These are phyloP conservation scores for Saturnia pavonia DNA, from an alignment of 2,888 invertebrate species.

Conservation along the genomic window DNA sequence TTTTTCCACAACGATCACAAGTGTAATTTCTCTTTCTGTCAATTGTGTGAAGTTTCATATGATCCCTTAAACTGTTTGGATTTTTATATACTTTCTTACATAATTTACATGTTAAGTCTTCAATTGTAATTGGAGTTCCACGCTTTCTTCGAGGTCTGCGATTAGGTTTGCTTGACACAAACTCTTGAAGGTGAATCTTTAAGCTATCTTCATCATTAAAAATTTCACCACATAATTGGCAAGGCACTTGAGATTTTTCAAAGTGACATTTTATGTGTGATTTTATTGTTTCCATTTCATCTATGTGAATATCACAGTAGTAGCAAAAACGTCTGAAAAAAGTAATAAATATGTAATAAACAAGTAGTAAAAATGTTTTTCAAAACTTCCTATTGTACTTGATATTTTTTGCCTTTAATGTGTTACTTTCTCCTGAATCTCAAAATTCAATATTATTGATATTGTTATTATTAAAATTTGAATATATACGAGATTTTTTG, in stretches of 20 bases:
- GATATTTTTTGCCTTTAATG: neutral
- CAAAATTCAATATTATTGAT: no score
- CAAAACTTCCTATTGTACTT: neutral
- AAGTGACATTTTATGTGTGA: slow-evolving; percentile 55
- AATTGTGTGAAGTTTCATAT: slow-evolving; percentile 78
- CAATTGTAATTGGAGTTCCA: slow-evolving; percentile 63
- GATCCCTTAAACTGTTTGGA: slow-evolving; percentile 40
- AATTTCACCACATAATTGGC: slow-evolving; percentile 64
- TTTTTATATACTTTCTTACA: slow-evolving; percentile 71
- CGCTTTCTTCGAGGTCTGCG: slow-evolving; percentile 59
- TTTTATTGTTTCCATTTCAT: slow-evolving; percentile 36
- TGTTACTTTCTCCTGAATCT: no score
- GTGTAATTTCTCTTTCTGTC: slow-evolving; percentile 71
- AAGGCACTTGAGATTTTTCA: slow-evolving; percentile 49
- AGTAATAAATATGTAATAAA: no score
- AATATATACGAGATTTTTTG: no score
- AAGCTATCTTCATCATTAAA: slow-evolving; percentile 55
- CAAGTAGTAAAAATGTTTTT: neutral
- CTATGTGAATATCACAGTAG: slow-evolving; percentile 52
- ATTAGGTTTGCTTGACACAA: slow-evolving; percentile 48
- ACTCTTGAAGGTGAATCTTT: slow-evolving; percentile 55
- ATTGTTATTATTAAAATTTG: no score
- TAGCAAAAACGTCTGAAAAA: slow-evolving; percentile 52
- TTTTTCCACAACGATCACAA: slow-evolving; percentile 73
- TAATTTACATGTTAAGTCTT: slow-evolving; percentile 64